Evolutionary conservation across 2,888 invertebrate genomes (phyloP).

Genomic region (Aphrophora alni): DNA sequence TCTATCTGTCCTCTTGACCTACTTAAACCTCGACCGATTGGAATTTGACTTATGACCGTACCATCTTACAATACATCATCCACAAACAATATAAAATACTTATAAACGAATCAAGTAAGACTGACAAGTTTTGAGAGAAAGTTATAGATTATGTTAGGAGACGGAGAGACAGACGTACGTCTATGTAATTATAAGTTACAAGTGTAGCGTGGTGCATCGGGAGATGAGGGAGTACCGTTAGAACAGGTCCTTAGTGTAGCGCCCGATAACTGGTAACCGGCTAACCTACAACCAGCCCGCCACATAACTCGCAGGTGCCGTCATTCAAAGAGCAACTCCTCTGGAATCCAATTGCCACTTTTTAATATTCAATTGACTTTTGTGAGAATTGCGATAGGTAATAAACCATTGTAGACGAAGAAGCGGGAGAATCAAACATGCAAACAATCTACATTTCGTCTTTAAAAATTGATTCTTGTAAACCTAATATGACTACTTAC

Average conservation of each 20-base stretch:
- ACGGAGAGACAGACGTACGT: neutral
- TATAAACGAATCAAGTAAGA: neutral
- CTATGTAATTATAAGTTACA: neutral
- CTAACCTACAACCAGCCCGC: constrained; percentile 17
- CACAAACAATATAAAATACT: neutral
- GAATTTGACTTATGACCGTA: neutral
- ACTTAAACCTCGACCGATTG: neutral
- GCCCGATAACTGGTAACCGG: constrained; percentile 12
- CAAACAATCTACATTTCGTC: no score
- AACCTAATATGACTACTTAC: no score
- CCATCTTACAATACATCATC: neutral
- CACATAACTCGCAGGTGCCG: no score
- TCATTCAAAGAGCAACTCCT: no score
- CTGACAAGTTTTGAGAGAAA: neutral
- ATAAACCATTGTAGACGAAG: no score
- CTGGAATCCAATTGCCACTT: no score
- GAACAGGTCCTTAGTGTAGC: neutral
- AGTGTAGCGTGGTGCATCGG: neutral
- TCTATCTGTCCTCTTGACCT: neutral
- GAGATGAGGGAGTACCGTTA: constrained; percentile 4
- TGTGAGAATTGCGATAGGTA: no score
- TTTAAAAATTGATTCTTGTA: no score
- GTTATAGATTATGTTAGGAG: neutral
- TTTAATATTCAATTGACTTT: no score
- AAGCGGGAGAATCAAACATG: no score